Conservation (phyloP, 2,113 vertebrate species). For the Otus sunia region DNA sequence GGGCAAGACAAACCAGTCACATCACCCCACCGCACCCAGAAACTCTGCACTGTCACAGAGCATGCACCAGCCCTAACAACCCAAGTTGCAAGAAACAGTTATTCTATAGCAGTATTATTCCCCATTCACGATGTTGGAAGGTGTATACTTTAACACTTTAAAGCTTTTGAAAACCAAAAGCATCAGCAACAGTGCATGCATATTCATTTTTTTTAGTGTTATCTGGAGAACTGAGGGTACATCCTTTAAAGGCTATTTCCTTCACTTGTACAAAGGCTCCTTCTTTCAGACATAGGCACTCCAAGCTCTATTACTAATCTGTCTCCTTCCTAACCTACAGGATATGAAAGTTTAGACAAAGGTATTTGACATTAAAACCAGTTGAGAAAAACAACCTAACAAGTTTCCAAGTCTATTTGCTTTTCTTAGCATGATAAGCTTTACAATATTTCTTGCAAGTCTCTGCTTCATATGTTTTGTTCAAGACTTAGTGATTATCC, state of each 20-base stretch:
- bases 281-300: neutral
- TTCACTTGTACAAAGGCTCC: neutral
- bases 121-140: rapidly evolving
- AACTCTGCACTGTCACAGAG: neutral
- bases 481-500: neutral
- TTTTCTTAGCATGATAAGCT: neutral
- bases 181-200: neutral
- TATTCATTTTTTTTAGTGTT: neutral
- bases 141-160: neutral
- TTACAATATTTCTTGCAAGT: neutral
- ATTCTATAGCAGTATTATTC: neutral
- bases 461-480: neutral
- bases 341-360: neutral
- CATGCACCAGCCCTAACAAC: neutral
- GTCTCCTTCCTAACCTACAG: neutral
- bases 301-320: neutral
- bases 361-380: constrained; percentile 1
- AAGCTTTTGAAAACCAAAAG: neutral
- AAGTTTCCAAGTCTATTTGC: neutral
- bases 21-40: neutral
- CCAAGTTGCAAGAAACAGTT: neutral
- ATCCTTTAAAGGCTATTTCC: neutral
- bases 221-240: neutral
- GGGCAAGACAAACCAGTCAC: neutral
- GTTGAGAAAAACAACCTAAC: neutral